Evolutionary conservation across 2,888 invertebrate species (phyloP), one percentile per base, ranked within the genome.

Genomic region (Lobophora halterata): DNA sequence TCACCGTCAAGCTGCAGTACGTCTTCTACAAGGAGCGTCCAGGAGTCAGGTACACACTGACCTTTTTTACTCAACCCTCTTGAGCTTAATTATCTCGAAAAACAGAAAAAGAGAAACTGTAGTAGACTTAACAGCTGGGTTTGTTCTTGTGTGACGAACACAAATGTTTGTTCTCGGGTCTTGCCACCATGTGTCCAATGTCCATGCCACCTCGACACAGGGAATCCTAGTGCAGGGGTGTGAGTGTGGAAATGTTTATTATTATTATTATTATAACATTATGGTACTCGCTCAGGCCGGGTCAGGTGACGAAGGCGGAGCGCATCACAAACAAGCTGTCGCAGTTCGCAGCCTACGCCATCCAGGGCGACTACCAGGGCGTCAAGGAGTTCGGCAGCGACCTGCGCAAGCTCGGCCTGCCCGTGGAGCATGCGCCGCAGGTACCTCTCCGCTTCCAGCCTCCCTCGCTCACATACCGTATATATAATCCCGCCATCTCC

Each of bases 1-100:
- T 99, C 88, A 99, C 99, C 0, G 92, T 99, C 37, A 99, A 97
- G 76, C 83, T 98, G 54, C 99, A 99, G 78, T 98, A 98, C 71
- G 95, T 99, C 36, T 97, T 98, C 79, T 99, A 99, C 79, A 97
- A 98, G 78, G 99, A 99, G 78, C 90, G 98, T 5, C 98, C 99
- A 0, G 99, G 99, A 1, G 97, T 98, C 8, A 76, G 87, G 86
- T 85, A 20, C 17, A 17, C 3, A 3, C 17, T 17, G n/a, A 17
- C 17, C 5, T 17, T 2, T 17, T 14, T 14, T 14, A 5, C 5
- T 14, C 14, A 3, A 14, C 3, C 5, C 5, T 14, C 14, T 14
- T 14, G 3, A 14, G n/a, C n/a, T n/a, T n/a, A n/a, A n/a, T n/a
- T n/a, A n/a, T n/a, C n/a, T n/a, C n/a, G n/a, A n/a, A n/a, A n/a